A percentile compares a stretch with the other conserved stretches of the same genome.
phyloP scores from a whole-genome alignment of 2,113 vertebrate species.

The Propithecus coquereli region DNA sequence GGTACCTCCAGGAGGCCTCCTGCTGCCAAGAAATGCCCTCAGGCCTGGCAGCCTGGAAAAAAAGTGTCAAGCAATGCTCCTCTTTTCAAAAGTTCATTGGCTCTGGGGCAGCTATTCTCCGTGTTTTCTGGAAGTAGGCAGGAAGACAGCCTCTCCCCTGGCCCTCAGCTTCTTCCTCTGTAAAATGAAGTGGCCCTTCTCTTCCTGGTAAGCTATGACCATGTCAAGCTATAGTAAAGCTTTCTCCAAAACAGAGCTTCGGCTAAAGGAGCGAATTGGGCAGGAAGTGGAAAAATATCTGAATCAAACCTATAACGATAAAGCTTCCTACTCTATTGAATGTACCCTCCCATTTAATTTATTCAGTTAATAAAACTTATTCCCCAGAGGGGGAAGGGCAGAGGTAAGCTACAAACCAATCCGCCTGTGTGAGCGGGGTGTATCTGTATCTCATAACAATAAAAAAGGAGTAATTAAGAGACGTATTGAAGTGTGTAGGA shows the following conservation, averaged over 20 bases:
- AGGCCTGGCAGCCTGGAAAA: background rate
- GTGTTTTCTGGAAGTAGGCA: background rate
- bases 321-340: conserved; percentile 44
- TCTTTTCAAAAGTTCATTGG: background rate
- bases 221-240: background rate
- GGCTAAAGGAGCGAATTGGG: background rate
- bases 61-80: background rate
- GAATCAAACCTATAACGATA: conserved; percentile 41
- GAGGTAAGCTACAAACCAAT: conserved; percentile 66
- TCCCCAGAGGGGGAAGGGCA: conserved; percentile 57
- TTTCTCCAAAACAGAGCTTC: conserved; percentile 7
- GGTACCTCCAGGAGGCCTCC: background rate
- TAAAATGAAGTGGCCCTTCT: background rate
- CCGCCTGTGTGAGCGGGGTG: background rate
- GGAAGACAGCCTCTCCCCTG: background rate
- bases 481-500: conserved; percentile 78
- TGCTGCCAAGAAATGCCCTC: background rate
- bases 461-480: conserved; percentile 79
- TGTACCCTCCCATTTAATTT: conserved; percentile 65
- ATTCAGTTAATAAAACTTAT: conserved; percentile 74
- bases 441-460: conserved; percentile 70
- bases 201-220: background rate
- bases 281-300: conserved; percentile 8
- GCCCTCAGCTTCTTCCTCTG: background rate
- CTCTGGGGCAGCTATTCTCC: background rate